Evolutionary conservation across 2,888 invertebrate species (phyloP).

Genomic region (Fragum whitleyi): DNA sequence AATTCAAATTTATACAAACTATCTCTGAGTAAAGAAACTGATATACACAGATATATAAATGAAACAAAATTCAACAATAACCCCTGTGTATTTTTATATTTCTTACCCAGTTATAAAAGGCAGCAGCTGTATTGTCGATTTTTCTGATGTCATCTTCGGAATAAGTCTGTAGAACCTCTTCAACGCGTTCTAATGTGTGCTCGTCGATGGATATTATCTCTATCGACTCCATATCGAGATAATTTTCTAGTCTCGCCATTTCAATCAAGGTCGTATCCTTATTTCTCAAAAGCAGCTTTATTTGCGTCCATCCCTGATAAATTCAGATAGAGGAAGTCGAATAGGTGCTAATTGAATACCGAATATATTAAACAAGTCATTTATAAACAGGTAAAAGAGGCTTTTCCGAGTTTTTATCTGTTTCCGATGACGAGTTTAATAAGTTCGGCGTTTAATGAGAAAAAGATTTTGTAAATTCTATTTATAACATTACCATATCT

Average conservation of each 20-base stretch:
- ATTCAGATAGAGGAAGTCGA: not conserved
- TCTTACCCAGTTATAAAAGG: constrained; percentile 54
- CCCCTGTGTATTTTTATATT: too few species aligned
- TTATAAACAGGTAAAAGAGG: too few species aligned
- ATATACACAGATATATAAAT: too few species aligned
- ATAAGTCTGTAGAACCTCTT: constrained; percentile 40
- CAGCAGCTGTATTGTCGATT: constrained; percentile 55
- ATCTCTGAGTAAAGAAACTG: too few species aligned
- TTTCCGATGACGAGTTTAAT: too few species aligned
- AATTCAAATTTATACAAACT: too few species aligned
- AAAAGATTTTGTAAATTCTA: not conserved
- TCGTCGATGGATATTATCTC: constrained; percentile 21
- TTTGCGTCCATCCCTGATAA: constrained; percentile 39
- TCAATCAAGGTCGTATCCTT: constrained; percentile 52
- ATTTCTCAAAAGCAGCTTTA: constrained; percentile 39
- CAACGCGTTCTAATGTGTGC: constrained; percentile 29
- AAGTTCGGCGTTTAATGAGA: too few species aligned
- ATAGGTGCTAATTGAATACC: too few species aligned
- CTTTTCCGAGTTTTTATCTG: too few species aligned
- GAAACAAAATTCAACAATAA: too few species aligned
- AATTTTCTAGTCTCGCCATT: constrained; percentile 56
- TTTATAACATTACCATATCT: too few species aligned
- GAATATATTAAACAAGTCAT: too few species aligned
- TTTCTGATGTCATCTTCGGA: constrained; percentile 44
- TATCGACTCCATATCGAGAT: constrained; percentile 33